phyloP scores from a whole-genome alignment of 2,797 vertebrate genomes.

The Enteromius argenteus region DNA sequence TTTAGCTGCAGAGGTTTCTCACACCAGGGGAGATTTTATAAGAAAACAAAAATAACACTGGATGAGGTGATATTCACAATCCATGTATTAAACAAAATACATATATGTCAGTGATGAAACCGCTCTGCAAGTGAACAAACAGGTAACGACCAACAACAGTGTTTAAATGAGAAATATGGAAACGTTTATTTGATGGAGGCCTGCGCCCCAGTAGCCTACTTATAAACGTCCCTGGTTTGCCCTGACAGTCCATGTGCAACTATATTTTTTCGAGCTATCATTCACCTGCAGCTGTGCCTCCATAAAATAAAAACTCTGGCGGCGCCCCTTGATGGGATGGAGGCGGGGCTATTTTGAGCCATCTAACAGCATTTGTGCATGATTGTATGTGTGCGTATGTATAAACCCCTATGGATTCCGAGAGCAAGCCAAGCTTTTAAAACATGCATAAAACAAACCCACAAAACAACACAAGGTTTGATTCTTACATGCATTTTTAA shows the following conservation, averaged over 20 bases:
- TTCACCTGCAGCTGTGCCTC: background rate
- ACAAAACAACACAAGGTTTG: slow-evolving; percentile 24
- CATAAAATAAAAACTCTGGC: background rate
- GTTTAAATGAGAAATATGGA: background rate
- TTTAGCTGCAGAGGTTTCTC: background rate
- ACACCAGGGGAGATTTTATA: too few species aligned
- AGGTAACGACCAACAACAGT: background rate
- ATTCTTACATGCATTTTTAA: slow-evolving; percentile 43
- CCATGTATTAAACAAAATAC: background rate
- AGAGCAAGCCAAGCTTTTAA: slow-evolving; percentile 24
- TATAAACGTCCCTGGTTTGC: background rate
- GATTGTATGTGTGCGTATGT: slow-evolving; percentile 62
- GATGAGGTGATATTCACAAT: background rate
- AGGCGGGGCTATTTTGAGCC: background rate
- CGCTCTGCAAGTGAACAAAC: background rate
- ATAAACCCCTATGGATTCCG: background rate
- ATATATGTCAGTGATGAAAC: background rate
- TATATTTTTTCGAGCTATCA: background rate
- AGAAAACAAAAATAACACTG: too few species aligned
- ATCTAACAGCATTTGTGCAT: slow-evolving; percentile 28
- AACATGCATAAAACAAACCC: slow-evolving; percentile 30
- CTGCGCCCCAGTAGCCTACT: background rate
- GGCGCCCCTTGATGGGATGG: background rate
- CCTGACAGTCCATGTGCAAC: background rate
- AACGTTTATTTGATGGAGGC: background rate